Base-by-base conservation (phyloP, 2,888 invertebrate genomes). In the Pollenia angustigena region DNA sequence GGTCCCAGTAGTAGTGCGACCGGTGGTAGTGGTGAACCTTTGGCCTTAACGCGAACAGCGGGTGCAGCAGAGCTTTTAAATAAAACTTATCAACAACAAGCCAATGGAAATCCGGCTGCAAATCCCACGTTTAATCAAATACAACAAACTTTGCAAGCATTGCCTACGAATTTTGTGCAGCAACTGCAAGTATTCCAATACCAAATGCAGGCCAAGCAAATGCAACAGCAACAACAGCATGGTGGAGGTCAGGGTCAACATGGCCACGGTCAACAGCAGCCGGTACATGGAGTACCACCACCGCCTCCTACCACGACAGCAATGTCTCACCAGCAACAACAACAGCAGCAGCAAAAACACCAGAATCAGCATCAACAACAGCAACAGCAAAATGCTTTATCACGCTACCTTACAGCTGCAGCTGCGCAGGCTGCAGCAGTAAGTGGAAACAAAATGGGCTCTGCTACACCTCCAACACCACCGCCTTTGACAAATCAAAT, bases 181-280 rank as follows among this genome's bases (percentile, higher is more conserved):
- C 91, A 91, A 64, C 68, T 91, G 76, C 91, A 91, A 79, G 91
- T 90, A 85, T 90, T 91, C 84, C 91, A 91, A 54, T 89, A 89
- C 85, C 91, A 91, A 88, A 90, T 90, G 94, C 94, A 90, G 93
- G 94, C 94, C 93, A 94, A 88, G 93, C 89, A 89, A 75, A 83
- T 89, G 18, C 89, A 93, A 50, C 89, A 90, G 42, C 87, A 88
- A 48, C 85, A 85, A 42, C 88, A 89, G 12, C 85, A 88, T 54
- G 84, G 62, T 11, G 87, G 87, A 9, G 87, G 83, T 14, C 88
- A 88, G 11, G 88, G 88, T 50, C 90, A 90, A 52, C 89, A 75
- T 56, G 84, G 75, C 1, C 86, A 88, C 60, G 76, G 74, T 1
- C 88, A 88, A 60, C 88, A 88, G 40, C 89, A 88, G 56, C 74